Evolutionary conservation across 2,113 vertebrate genomes (phyloP).

Genomic region (Peromyscus polionotus): DNA sequence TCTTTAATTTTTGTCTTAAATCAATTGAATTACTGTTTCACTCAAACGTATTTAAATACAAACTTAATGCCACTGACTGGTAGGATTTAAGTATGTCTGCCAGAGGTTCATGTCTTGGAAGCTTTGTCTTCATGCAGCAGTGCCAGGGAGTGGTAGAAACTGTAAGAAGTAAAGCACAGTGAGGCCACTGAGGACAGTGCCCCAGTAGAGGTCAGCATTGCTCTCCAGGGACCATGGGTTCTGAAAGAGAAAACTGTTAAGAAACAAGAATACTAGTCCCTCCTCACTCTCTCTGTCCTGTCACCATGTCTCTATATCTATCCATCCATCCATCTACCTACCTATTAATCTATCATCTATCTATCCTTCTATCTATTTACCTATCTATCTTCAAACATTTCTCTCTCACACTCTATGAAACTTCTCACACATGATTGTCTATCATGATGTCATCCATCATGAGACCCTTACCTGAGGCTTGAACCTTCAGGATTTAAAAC

Average conservation of each 20-base stretch:
- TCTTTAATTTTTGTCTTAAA: neutral
- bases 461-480: neutral
- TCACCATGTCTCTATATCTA: neutral
- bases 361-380: neutral
- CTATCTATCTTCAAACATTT: no score
- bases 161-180: neutral
- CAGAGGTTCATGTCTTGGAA: neutral
- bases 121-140: neutral
- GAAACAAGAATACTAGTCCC: neutral
- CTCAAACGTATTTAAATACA: neutral
- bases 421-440: no score
- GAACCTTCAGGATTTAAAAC: neutral
- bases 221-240: neutral
- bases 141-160: neutral
- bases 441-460: neutral
- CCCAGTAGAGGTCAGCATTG: neutral
- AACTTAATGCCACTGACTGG: neutral
- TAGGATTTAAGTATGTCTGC: neutral
- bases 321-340: neutral
- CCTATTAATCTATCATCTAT: neutral
- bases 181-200: neutral
- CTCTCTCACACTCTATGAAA: neutral
- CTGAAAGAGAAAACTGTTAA: neutral
- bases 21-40: neutral
- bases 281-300: neutral